phyloP scores from a whole-genome alignment of 2,797 vertebrate species.

The Phrynocephalus vlangalii region DNA sequence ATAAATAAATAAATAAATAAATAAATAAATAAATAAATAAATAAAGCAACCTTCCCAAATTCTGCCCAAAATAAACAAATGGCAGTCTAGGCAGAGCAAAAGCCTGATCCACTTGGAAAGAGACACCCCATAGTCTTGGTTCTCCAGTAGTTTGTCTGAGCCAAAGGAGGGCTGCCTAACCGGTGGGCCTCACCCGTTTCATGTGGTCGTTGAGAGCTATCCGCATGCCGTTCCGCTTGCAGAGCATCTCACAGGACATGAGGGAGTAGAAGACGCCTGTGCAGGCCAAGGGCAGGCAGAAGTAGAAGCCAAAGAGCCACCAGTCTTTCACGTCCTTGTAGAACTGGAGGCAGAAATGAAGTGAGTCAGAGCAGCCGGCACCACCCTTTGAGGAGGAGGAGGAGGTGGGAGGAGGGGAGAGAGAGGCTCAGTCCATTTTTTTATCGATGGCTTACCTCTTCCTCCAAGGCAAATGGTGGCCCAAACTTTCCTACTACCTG shows the following conservation, averaged over 20 bases:
- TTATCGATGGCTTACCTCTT: too few relatives aligned
- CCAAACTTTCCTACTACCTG: background rate
- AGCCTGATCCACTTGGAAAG: too few relatives aligned
- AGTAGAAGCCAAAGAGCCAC: conserved; percentile 93
- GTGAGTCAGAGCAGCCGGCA: background rate
- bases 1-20: too few relatives aligned
- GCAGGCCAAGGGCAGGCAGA: conserved; percentile 89
- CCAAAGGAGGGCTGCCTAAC: background rate
- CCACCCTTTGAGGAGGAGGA: too few relatives aligned
- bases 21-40: too few relatives aligned
- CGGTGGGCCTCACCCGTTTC: conserved; percentile 83
- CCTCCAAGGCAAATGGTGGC: background rate
- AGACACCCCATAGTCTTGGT: background rate
- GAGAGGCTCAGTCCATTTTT: too few relatives aligned
- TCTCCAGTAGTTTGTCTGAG: background rate
- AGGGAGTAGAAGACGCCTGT: conserved; percentile 90
- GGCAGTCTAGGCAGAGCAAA: too few relatives aligned
- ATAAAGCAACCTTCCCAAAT: too few relatives aligned
- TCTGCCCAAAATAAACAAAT: too few relatives aligned
- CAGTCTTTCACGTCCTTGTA: conserved; percentile 88
- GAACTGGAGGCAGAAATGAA: conserved; percentile 74
- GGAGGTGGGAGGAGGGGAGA: too few relatives aligned
- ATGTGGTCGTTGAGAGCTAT: conserved; percentile 91
- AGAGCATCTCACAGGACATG: conserved; percentile 92
- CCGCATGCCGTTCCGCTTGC: conserved; percentile 88